These are phyloP conservation scores for Rhagologus leucostigma DNA, from an alignment of 2,113 vertebrate genomes.

Conservation along the genomic window DNA sequence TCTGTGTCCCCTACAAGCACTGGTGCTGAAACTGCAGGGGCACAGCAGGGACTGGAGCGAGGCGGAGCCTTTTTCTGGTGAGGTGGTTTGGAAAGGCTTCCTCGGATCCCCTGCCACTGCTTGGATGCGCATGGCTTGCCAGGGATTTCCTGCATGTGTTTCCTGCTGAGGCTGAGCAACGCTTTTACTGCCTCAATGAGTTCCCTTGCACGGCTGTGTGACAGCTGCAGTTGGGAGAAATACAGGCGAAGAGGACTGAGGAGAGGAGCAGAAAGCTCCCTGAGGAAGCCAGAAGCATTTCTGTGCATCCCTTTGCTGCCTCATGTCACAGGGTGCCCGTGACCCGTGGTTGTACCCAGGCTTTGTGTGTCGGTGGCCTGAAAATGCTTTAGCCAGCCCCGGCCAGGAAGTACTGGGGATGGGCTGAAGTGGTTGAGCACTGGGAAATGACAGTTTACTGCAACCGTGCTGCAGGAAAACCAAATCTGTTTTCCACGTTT, in stretches of 20 bases:
- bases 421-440: neutral
- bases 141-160: neutral
- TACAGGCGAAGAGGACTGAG: neutral
- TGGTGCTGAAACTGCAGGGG: neutral
- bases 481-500: neutral
- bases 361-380: neutral
- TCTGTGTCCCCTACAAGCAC: neutral
- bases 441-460: neutral
- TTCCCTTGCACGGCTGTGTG: neutral
- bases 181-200: neutral
- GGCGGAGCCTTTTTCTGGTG: neutral
- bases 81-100: neutral
- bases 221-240: neutral
- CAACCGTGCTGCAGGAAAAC: neutral
- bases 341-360: fast-evolving
- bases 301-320: neutral
- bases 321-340: fast-evolving
- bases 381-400: neutral
- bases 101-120: neutral
- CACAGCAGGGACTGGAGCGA: neutral
- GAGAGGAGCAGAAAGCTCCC: neutral
- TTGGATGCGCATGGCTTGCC: fast-evolving
- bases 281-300: neutral
- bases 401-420: neutral
- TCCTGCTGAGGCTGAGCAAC: neutral